These are phyloP conservation scores for Sturnus vulgaris DNA, from an alignment of 2,113 vertebrate genomes.

Conservation along the genomic window DNA sequence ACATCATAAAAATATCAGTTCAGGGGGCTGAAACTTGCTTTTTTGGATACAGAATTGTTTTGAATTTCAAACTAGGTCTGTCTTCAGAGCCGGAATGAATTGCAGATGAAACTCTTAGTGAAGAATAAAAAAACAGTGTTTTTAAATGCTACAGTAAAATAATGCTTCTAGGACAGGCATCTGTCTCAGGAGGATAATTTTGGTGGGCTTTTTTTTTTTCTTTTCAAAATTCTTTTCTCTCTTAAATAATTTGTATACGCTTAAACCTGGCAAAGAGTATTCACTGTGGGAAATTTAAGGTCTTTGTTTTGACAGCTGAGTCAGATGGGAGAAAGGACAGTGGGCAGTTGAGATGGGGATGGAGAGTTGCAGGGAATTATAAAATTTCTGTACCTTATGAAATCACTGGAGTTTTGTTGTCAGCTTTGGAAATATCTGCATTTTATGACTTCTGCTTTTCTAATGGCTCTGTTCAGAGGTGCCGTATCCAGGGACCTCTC, in stretches of 20 bases:
- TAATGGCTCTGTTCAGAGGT: not conserved
- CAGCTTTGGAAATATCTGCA: not conserved
- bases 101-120: not conserved
- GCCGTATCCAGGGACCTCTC: not conserved
- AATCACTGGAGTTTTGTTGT: accelerated
- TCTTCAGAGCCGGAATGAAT: not conserved
- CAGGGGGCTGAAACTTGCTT: not conserved
- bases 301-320: not conserved
- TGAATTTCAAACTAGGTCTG: not conserved
- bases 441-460: not conserved
- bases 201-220: not conserved
- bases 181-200: not conserved
- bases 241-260: not conserved
- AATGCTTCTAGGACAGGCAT: not conserved
- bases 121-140: not conserved
- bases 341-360: not conserved
- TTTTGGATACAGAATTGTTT: not conserved
- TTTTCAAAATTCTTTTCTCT: not conserved
- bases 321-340: not conserved
- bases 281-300: not conserved
- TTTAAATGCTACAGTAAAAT: not conserved
- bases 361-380: not conserved
- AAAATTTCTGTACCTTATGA: not conserved
- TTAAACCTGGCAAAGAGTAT: not conserved
- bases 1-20: not conserved